Percentiles rank a stretch among this genome's conserved stretches.
phyloP scores from a whole-genome alignment of 2,888 invertebrate species.

The Stenoptilia bipunctidactyla region DNA sequence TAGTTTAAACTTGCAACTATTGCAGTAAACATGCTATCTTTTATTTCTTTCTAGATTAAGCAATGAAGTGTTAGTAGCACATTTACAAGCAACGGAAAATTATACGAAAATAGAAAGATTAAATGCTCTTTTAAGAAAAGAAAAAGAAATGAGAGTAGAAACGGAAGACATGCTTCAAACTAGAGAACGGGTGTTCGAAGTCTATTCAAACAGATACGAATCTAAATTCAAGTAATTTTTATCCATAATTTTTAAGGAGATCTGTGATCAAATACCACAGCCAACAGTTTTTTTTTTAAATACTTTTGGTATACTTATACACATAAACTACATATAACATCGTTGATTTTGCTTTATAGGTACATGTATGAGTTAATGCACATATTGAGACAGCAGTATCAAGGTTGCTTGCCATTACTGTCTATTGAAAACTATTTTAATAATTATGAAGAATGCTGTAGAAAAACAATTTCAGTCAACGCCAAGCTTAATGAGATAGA shows the following conservation, averaged over 20 bases:
- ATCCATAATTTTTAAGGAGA: constrained; percentile 15
- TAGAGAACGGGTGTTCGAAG: constrained; percentile 50
- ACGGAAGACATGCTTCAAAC: constrained; percentile 46
- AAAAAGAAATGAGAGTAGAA: constrained; percentile 41
- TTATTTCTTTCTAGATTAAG: constrained; percentile 39
- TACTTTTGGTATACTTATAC: too few species aligned
- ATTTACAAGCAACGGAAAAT: constrained; percentile 56
- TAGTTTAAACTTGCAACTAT: not conserved
- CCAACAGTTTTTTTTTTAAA: too few species aligned
- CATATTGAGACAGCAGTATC: constrained; percentile 49
- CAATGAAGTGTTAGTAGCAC: constrained; percentile 57
- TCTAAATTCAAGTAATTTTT: constrained; percentile 44
- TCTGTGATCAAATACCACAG: too few species aligned
- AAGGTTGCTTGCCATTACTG: constrained; percentile 44
- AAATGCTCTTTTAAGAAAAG: constrained; percentile 39
- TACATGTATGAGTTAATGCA: constrained; percentile 49
- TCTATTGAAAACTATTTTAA: constrained; percentile 47
- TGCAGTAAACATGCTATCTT: not conserved
- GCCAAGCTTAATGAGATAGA: constrained; percentile 49
- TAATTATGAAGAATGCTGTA: constrained; percentile 34
- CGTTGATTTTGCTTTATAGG: too few species aligned
- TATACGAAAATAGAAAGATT: constrained; percentile 50
- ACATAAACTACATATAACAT: too few species aligned
- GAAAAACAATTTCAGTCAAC: constrained; percentile 33
- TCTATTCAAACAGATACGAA: constrained; percentile 44